Base-by-base conservation (phyloP, 2,113 vertebrate species). In the Rhea americana region DNA sequence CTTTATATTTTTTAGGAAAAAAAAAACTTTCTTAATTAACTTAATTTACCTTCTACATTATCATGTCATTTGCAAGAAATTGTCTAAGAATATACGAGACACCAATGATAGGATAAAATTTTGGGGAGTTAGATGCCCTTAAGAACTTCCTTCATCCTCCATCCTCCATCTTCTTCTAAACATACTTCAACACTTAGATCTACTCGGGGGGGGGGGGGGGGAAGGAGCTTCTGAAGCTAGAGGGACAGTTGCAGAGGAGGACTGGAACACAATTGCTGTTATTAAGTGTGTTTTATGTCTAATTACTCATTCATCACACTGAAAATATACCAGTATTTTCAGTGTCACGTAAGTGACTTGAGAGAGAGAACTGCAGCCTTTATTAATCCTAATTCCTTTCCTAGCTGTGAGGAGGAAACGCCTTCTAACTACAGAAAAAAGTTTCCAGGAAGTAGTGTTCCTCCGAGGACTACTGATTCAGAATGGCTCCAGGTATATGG, bases 281-380 rank as follows among this genome's bases (percentile, higher is more conserved):
- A 87, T 73, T 94, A 91, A 80, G 90, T 80, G 81, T 63, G 74
- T 89, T 95, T 90, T 85, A 66, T 80, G 55, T 79, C 83, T 93
- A 93, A 94, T 94, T 95, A 94, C 71, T 84, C 74, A 58, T 84
- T 95, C 83, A 93, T 68, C 74, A 88, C 86, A 82, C 81, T 77
- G 86, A 92, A 94, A 93, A 87, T 79, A 80, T 85, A 92, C 85
- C 87, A 85, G 89, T 89, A 41, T 96, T 94, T 94, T 95, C 83
- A 89, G 91, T 87, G 83, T 89, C 90, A 62, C 39, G 62, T 41
- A 86, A 86, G 87, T 90, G 87, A 84, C 88, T 66, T 39, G n/a
- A n/a, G n/a, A n/a, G 83, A 37, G 90, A 90, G 80, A 84, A 62
- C 62, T 62, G 68, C 65, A 87, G 62, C 14, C 56, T n/a, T 94